Evolutionary conservation across 2,113 vertebrate species (phyloP), one percentile per base, ranked within the genome.

Genomic region (Acrocephalus kingi): DNA sequence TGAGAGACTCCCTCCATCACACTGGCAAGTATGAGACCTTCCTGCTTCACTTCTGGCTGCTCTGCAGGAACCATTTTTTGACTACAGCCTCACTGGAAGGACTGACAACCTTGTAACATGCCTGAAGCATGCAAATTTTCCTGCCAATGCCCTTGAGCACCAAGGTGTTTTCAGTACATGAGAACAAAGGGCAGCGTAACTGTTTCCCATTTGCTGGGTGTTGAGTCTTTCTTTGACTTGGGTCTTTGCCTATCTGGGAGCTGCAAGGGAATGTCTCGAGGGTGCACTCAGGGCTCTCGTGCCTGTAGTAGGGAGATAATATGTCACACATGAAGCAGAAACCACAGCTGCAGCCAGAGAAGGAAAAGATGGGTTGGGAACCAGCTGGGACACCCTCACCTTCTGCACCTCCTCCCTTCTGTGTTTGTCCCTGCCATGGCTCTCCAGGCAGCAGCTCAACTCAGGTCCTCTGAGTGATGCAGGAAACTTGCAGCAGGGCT

Each of bases 301-400:
- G 88, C 61, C 86, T 96, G 95, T 19, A 61, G 56, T 19, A n/a
- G 24, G 48, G 64, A 92, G 95, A 96, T 95, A 97, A 41, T 31
- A 45, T 0, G 8, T 77, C 35, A 30, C 24, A 18, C 33, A 56
- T n/a, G 77, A 69, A 92, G 37, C 35, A 96, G 62, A 74, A 80
- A 64, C 86, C 5, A 0, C 75, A 86, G 83, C 67, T 84, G 61
- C 69, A 89, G 61, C 41, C 3, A 4, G 45, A 86, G 68, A 63
- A 86, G 55, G 83, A 84, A 88, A 52, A 58, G 39, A 27, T 61
- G 37, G 59, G 11, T 58, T 64, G 37, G 30, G 35, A 86, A 84
- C 48, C 24, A 75, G 35, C 35, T 30, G 63, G 22, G 16, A 79
- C 18, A 58, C 35, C 27, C 41, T 30, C 24, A 31, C 31, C 22